Base-by-base conservation (phyloP, 2,797 vertebrate species). In the Clarias fuscus region DNA sequence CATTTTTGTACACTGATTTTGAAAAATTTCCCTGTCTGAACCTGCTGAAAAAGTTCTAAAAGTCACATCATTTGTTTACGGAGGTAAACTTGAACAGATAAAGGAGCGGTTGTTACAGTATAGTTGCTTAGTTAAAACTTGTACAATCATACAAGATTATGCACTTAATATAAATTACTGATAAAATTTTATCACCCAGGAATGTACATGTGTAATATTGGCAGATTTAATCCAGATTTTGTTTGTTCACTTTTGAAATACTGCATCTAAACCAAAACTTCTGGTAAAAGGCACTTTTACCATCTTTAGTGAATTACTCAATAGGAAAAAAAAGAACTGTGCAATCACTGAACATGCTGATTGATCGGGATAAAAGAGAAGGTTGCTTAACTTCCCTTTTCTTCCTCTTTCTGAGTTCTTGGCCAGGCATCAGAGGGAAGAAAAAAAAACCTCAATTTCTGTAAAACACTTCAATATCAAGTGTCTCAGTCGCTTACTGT, bases 331-430 rank as follows among this genome's bases (percentile, higher is more conserved):
- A 56, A 82, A 82, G 48, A 59, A 62, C 70, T 62, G 22, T 64
- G 79, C 43, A 82, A 64, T 68, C 64, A 82, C 70, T 61, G n/a
- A 81, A 75, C 40, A 81, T 84, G 83, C 68, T 64, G 85, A 82
- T 82, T 84, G 85, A 89, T 86, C 43, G 8, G 76, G 30, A 18
- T 61, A 84, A 87, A 89, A 90, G 86, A 90, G 88, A 90, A 89
- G 88, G 90, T 91, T 92, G 89, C 87, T 90, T 84, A 89, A 91
- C 92, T 94, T 94, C 91, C 92, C 84, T 61, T 48, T 88, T 90
- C 64, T 76, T 73, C 48, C 71, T 80, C 48, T 22, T 43, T 73
- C 58, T 48, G 14, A 61, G 62, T 65, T 62, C 37, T 84, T 72
- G 56, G 80, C 67, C 62, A 59, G 33, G 37, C 68, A 70, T 80